Percentiles rank a stretch among this genome's conserved stretches.
Conservation (phyloP, 2,888 invertebrate genomes). For the Ophraella communa region DNA sequence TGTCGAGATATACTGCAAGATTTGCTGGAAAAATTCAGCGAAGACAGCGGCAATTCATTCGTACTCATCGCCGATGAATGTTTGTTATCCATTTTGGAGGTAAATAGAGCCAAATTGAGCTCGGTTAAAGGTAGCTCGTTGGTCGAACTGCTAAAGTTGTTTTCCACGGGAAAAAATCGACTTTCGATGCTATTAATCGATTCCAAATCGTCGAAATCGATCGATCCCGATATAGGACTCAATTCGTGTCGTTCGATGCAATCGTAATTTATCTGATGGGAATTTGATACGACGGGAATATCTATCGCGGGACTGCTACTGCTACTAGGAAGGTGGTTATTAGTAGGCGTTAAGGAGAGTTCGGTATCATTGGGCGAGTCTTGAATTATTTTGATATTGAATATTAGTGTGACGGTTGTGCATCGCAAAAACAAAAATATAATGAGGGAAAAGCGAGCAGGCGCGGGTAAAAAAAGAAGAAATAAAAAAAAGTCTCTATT, state of each 20-base stretch:
- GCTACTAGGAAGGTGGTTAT: constrained; percentile 50
- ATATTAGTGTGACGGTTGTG: constrained; percentile 27
- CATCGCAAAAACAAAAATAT: constrained; percentile 29
- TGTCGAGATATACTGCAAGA: constrained; percentile 42
- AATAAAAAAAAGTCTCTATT: constrained; percentile 50
- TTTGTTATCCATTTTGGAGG: constrained; percentile 47
- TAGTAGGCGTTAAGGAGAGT: constrained; percentile 51
- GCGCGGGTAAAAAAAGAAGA: constrained; percentile 44
- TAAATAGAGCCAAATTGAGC: constrained; percentile 56
- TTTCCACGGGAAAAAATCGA: constrained; percentile 17
- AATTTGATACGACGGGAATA: constrained; percentile 53
- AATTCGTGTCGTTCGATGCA: constrained; percentile 45
- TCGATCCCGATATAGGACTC: constrained; percentile 56
- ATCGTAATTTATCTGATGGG: constrained; percentile 34
- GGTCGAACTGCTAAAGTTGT: constrained; percentile 58
- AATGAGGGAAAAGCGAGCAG: constrained; percentile 38
- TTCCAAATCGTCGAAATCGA: constrained; percentile 52
- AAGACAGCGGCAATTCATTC: constrained; percentile 54
- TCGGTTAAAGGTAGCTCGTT: constrained; percentile 72
- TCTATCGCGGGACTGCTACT: constrained; percentile 46
- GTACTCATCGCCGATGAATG: constrained; percentile 49
- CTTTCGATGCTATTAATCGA: constrained; percentile 39
- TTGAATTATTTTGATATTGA: too few relatives aligned
- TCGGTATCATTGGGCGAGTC: constrained; percentile 45
- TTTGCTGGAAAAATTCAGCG: constrained; percentile 48